Base-by-base conservation (phyloP, 2,888 invertebrate genomes). In the Drosophila atripex region DNA sequence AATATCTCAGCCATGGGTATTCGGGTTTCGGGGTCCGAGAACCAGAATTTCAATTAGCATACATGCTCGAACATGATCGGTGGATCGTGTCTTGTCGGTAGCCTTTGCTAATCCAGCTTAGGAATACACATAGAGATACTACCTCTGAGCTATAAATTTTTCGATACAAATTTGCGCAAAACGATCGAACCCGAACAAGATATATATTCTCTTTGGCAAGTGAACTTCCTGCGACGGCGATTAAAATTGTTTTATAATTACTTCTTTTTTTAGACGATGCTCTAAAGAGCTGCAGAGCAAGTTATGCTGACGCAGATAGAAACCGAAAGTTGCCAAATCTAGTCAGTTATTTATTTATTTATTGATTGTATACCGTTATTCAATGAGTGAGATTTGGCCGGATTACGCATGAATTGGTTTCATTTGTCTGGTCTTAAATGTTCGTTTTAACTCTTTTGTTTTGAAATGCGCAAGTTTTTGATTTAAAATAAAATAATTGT, bases 41-140 rank as follows among this genome's bases (percentile, higher is more conserved):
- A 70, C 71, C 71, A 60, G 70, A 71, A 54, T 55, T 54, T 51
- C 41, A 71, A 71, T 70, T 70, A 70, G 61, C 70, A 70, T 71
- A 55, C 46, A 51, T 47, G 47, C n/a, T 70, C 51, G 39, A 61
- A 64, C 63, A 64, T 64, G 63, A 64, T 64, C 63, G 30, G 63
- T 63, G 61, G 50, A 41, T 41, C 39, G 43, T 43, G 43, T 61
- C 63, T 63, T 54, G 53, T 46, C 51, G 49, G 35, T 3, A n/a
- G 50, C 35, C 56, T 52, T 51, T 51, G 46, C 14, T 21, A 39
- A 18, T 52, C 47, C 47, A 32, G 49, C 58, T 53, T 21, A 23
- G 38, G 38, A 14, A 47, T 32, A 21, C 49, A 38, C 25, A 16
- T 16, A 18, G 16, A 39, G n/a, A 39, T 39, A 39, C 39, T 9